phyloP scores from a whole-genome alignment of 1,140 invertebrate genomes.

The Ptiloglossa arizonensis region DNA sequence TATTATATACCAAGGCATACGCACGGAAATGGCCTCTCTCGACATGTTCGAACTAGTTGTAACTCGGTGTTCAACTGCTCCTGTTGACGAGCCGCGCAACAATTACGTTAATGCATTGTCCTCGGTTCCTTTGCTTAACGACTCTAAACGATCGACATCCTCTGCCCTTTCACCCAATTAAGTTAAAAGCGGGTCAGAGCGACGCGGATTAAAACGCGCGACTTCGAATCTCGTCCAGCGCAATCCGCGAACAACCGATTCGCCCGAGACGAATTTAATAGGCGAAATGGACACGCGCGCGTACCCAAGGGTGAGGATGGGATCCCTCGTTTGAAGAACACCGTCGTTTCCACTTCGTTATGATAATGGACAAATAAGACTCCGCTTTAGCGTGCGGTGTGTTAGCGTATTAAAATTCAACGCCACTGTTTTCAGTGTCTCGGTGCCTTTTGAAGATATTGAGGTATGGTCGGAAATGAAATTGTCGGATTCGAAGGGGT shows the following conservation, averaged over 20 bases:
- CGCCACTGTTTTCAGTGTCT: too few relatives aligned
- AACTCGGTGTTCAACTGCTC: conserved; percentile 57
- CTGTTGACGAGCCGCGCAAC: conserved; percentile 63
- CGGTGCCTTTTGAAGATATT: too few relatives aligned
- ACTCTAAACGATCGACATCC: conserved; percentile 48
- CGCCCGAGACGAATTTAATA: neutral
- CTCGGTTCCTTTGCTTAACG: conserved; percentile 55
- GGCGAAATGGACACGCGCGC: neutral
- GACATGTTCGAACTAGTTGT: conserved; percentile 69
- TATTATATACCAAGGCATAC: conserved; percentile 61
- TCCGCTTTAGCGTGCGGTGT: too few relatives aligned
- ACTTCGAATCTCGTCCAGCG: neutral
- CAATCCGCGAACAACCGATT: neutral
- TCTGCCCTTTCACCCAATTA: conserved; percentile 8
- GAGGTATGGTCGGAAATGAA: too few relatives aligned
- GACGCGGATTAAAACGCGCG: neutral
- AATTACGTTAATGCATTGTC: conserved; percentile 70
- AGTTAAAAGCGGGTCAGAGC: conserved; percentile 20
- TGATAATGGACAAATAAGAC: too few relatives aligned
- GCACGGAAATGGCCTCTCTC: conserved; percentile 59
- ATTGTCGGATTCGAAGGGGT: too few relatives aligned
- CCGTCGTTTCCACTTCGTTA: too few relatives aligned
- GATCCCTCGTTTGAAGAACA: neutral
- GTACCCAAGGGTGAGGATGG: neutral
- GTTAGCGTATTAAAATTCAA: too few relatives aligned